Evolutionary conservation across 2,113 vertebrate species (phyloP), one percentile per base, ranked within the genome.

Genomic region (Oxyura jamaicensis): DNA sequence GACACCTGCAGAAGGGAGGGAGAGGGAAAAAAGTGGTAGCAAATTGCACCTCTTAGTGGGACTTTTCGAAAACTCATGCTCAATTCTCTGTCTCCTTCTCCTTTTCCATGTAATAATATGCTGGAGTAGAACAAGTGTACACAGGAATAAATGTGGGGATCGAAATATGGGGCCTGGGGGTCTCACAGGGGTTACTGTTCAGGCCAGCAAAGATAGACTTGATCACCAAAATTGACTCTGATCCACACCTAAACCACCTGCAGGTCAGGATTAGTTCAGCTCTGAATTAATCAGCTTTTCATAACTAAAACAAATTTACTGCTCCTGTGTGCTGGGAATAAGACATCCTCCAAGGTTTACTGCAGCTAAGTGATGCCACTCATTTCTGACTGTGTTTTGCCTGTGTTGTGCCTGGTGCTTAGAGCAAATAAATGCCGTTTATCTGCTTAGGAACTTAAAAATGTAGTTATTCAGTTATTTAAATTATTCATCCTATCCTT

Each of bases 281-380:
- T 68, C 21, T 74, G 41, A 48, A 44, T 83, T 29, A 65, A 80
- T 46, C 0, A 44, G 41, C 8, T 56, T 92, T 89, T 56, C 22
- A 22, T 69, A 73, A 42, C 33, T 81, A 35, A 56, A 86, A 69
- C 39, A 35, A 74, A 62, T 12, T 2, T 58, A 39, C 50, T 6
- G 5, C 4, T 77, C 6, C 65, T 21, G 6, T 15, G 14, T 39
- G 5, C 55, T 74, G 68, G 41, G 31, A 78, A 71, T 48, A 13
- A 44, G 60, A 5, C 5, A 11, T 63, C 13, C 56, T 67, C 16
- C 56, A 29, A 75, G 10, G 10, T 55, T 90, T 72, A 18, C 11
- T 18, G 42, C 26, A 66, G 55, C 2, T 67, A 67, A 71, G 39
- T 0, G 0, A n/a, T 74, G 8, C 8, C 39, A 0, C 29, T 56